Conservation (phyloP, 1,140 invertebrate species). For the Philopotamus ludificatus region DNA sequence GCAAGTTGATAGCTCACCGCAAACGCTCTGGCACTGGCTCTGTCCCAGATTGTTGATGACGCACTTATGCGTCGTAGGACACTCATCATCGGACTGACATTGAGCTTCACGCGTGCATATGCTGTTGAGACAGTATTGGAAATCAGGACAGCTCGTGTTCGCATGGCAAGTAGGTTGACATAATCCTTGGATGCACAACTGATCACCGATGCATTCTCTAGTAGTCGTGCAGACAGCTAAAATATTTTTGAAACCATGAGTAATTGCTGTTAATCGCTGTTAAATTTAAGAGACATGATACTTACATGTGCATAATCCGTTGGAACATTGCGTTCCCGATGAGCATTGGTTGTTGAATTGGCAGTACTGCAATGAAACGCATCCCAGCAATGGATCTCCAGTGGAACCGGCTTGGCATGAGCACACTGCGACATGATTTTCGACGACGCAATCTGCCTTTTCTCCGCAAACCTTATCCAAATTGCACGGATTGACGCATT, state of each 20-base stretch:
- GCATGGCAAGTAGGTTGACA: constrained; percentile 77
- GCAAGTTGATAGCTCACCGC: constrained; percentile 67
- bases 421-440: constrained; percentile 76
- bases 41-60: constrained; percentile 66
- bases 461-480: constrained; percentile 79
- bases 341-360: constrained; percentile 74
- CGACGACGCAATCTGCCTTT: constrained; percentile 69
- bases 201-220: constrained; percentile 77
- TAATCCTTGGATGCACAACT: constrained; percentile 75
- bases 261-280: constrained; percentile 23
- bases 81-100: constrained; percentile 70
- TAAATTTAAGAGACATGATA: constrained; percentile 35
- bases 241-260: constrained; percentile 43
- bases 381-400: constrained; percentile 81
- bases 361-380: constrained; percentile 77
- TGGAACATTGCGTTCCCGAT: constrained; percentile 75
- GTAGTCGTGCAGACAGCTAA: constrained; percentile 69
- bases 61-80: constrained; percentile 63
- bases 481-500: constrained; percentile 78
- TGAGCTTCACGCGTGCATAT: constrained; percentile 79
- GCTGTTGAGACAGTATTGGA: constrained; percentile 77
- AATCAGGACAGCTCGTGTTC: constrained; percentile 76
- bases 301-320: constrained; percentile 75
- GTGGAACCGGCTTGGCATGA: constrained; percentile 77
- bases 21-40: constrained; percentile 70